A percentile compares a stretch with the other conserved stretches of the same genome.
phyloP scores from a whole-genome alignment of 2,797 vertebrate genomes.

The Pantherophis alleghaniensis region DNA sequence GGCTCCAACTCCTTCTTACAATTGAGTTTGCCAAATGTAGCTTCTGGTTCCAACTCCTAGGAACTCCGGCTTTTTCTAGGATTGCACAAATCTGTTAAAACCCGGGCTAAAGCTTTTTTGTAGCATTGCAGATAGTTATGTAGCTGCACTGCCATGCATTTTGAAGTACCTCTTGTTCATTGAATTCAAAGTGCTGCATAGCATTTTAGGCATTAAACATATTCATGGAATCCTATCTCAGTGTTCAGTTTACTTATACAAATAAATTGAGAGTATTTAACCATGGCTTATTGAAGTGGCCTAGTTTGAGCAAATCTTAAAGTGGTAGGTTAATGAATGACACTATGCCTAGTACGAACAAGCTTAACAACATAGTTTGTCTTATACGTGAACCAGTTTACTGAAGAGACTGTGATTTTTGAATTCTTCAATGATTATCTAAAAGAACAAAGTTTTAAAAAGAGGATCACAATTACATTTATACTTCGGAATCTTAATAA shows the following conservation, averaged over 20 bases:
- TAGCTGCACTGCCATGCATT: not conserved
- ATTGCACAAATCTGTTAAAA: not conserved
- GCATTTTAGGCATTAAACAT: not conserved
- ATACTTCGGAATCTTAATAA: not conserved
- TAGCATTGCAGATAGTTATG: not conserved
- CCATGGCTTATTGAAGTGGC: not conserved
- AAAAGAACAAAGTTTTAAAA: not conserved
- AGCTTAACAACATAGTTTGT: not conserved
- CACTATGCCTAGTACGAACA: not conserved
- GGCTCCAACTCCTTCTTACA: not conserved
- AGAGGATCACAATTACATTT: not conserved
- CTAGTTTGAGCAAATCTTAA: not conserved
- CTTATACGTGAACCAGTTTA: not conserved
- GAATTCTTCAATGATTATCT: not conserved
- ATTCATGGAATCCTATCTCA: not conserved
- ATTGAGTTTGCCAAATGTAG: not conserved
- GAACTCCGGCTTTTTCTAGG: not conserved
- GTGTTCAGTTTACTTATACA: not conserved
- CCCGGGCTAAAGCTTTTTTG: not conserved
- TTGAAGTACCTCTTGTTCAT: not conserved
- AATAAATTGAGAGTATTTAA: not conserved
- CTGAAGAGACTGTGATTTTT: not conserved
- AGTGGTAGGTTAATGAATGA: not conserved
- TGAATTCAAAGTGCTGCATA: not conserved
- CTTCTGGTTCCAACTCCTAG: not conserved